Percentiles rank a stretch among this genome's conserved stretches.
Evolutionary conservation across 2,113 vertebrate species (phyloP).

Genomic region (Hassar affinis): DNA sequence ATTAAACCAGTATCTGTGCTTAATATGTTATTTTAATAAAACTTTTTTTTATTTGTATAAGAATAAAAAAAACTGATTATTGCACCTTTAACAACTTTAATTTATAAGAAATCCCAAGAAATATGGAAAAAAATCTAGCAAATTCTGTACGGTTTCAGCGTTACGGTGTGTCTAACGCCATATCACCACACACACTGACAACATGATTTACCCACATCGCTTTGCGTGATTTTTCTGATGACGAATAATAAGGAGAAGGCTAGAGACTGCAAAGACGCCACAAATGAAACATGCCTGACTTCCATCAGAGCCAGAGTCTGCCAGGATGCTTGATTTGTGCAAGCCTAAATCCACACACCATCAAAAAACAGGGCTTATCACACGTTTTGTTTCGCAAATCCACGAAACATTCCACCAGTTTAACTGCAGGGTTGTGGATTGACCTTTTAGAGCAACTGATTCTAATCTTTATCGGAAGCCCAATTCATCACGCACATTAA

Average conservation of each 20-base stretch:
- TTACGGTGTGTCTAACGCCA: neutral
- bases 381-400: neutral
- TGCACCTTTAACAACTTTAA: neutral
- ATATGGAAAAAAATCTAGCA: neutral
- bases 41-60: too few relatives aligned
- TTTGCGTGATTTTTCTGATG: neutral
- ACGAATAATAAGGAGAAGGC: neutral
- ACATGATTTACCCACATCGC: neutral
- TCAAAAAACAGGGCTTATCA: neutral
- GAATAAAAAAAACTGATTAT: neutral
- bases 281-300: neutral
- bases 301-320: neutral
- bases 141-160: neutral
- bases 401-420: neutral
- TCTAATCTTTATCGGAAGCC: constrained; percentile 10
- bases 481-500: constrained; percentile 15
- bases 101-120: neutral
- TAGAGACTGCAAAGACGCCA: neutral
- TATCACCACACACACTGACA: neutral
- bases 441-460: neutral
- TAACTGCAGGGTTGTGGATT: neutral
- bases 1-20: neutral
- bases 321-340: neutral
- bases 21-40: neutral
- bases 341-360: neutral